Conservation (phyloP, 2,113 vertebrate species). For the Maccullochella peelii region DNA sequence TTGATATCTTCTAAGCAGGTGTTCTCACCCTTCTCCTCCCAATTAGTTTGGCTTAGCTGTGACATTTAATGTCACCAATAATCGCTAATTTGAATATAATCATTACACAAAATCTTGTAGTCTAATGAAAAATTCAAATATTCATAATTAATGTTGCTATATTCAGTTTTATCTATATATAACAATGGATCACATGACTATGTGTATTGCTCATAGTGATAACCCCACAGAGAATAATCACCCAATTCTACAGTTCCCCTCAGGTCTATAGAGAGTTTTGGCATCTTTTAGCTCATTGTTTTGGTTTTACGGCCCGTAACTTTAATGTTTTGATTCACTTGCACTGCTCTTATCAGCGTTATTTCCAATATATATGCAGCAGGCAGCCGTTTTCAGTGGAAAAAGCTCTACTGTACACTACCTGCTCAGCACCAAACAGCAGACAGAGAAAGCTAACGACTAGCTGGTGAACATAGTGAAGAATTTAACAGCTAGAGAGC, state of each 20-base stretch:
- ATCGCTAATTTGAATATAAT: neutral
- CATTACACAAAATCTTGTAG: neutral
- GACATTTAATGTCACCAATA: constrained; percentile 24
- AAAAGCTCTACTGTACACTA: no score
- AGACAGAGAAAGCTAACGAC: neutral
- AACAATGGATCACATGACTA: neutral
- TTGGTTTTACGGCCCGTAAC: neutral
- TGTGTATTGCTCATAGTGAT: neutral
- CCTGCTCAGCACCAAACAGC: no score
- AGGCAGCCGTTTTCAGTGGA: neutral
- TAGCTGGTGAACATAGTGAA: neutral
- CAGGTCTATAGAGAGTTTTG: neutral
- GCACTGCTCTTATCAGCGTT: neutral
- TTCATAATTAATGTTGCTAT: constrained; percentile 9
- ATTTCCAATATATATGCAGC: neutral
- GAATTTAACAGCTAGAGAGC: neutral
- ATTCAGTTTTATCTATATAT: neutral
- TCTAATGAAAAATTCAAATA: neutral
- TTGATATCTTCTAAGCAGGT: constrained; percentile 5
- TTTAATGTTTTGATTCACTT: neutral
- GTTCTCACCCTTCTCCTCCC: constrained; percentile 33
- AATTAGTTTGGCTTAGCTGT: constrained; percentile 24
- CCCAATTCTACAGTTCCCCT: neutral
- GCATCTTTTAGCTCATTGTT: neutral
- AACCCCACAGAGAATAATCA: neutral